Base-by-base conservation (phyloP, 2,888 invertebrate genomes). In the Coelopa pilipes region DNA sequence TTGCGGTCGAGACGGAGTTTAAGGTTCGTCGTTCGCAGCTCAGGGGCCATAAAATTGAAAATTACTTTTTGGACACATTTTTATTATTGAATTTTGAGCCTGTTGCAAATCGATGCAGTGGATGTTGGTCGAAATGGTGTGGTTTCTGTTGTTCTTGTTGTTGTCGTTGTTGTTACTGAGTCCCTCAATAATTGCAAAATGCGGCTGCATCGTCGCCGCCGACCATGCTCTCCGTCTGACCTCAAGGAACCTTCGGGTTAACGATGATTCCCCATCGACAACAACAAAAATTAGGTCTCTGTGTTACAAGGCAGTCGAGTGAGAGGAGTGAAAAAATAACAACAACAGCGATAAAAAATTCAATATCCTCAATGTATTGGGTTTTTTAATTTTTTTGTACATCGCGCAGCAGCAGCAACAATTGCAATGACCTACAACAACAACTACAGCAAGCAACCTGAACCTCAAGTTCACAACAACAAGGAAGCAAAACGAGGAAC, bases 41-140 rank as follows among this genome's bases (percentile, higher is more conserved):
- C 34, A 34, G 45, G 49, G 53, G 68, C 62, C 62, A 60, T 73
- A 69, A 73, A 73, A 69, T 63, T 63, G 68, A 63, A 73, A 73
- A 73, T 73, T 53, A 69, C 73, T 69, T 69, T 60, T 63, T 71
- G 63, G 71, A 71, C 71, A 71, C 71, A 71, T 59, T 71, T 71
- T 71, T 71, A 71, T 71, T 71, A 71, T 71, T 71, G 71, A 55
- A 71, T 55, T 71, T 65, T 65, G 45, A 53, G 65, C 70, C 9
- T 47, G 21, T 46, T 46, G 15, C 50, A 45, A 50, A 59, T 47
- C 34, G 62, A n/a, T 70, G 24, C 34, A 34, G 50, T 17, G 1
- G n/a, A n/a, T n/a, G n/a, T n/a, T n/a, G n/a, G n/a, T n/a, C n/a
- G n/a, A n/a, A n/a, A n/a, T n/a, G n/a, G n/a, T n/a, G n/a, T n/a